phyloP scores from a whole-genome alignment of 2,797 vertebrate species.

The Phataginus tricuspis region DNA sequence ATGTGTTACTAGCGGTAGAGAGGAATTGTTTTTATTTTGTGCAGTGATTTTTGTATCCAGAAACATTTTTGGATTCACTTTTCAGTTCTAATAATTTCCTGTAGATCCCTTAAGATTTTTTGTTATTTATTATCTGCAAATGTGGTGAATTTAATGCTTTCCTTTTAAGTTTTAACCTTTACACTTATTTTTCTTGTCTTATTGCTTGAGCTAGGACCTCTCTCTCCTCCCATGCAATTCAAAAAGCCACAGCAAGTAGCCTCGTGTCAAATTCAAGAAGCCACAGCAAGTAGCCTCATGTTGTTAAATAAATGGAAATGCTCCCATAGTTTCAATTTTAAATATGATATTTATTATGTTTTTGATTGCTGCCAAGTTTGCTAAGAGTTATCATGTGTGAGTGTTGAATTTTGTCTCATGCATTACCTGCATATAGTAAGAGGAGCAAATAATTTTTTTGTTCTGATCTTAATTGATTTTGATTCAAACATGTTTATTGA shows the following conservation, averaged over 20 bases:
- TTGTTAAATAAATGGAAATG: accelerated
- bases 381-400: accelerated
- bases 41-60: too few species aligned
- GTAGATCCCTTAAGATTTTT: too few species aligned
- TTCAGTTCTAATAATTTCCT: too few species aligned
- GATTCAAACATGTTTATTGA: neutral
- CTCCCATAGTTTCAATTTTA: accelerated
- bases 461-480: neutral
- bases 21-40: neutral
- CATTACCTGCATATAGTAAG: accelerated
- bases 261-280: neutral
- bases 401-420: neutral
- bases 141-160: neutral
- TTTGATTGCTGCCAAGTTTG: too few species aligned
- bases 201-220: neutral
- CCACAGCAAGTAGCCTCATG: accelerated
- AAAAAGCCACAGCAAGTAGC: neutral
- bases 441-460: accelerated
- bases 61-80: neutral
- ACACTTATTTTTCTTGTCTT: neutral
- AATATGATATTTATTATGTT: accelerated
- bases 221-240: accelerated
- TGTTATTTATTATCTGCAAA: neutral
- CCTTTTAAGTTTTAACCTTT: neutral
- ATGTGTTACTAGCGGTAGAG: accelerated